Percentiles rank a stretch among this genome's conserved stretches.
These are phyloP conservation scores for Junonia oenone DNA, from an alignment of 2,888 invertebrate genomes.

Conservation along the genomic window DNA sequence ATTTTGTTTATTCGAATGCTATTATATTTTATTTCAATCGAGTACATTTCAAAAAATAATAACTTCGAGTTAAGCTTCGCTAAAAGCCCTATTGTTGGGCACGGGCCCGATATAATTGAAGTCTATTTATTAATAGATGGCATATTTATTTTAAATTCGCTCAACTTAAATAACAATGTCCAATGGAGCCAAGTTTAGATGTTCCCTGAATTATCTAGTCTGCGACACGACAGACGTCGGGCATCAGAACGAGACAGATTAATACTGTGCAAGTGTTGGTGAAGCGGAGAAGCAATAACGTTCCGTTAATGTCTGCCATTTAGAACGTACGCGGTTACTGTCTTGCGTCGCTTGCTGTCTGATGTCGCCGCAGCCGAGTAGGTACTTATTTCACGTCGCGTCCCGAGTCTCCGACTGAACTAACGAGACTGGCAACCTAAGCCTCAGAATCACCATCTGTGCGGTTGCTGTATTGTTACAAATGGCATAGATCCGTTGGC, in stretches of 20 bases:
- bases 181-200: slow-evolving; percentile 42
- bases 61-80: background rate
- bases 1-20: slow-evolving; percentile 30
- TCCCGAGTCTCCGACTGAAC: slow-evolving; percentile 37
- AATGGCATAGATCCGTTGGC: slow-evolving; percentile 66
- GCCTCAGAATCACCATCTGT: slow-evolving; percentile 61
- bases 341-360: slow-evolving; percentile 47
- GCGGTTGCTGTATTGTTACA: slow-evolving; percentile 71
- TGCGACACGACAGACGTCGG: slow-evolving; percentile 45
- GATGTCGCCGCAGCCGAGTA: slow-evolving; percentile 49
- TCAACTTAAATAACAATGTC: slow-evolving; percentile 34
- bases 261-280: slow-evolving; percentile 67
- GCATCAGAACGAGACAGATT: slow-evolving; percentile 61
- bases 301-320: slow-evolving; percentile 72
- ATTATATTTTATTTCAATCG: slow-evolving; percentile 32
- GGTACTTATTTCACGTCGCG: slow-evolving; percentile 51
- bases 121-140: background rate
- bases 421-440: slow-evolving; percentile 61
- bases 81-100: background rate
- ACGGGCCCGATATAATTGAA: background rate
- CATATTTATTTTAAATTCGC: slow-evolving; percentile 23
- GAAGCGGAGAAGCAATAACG: slow-evolving; percentile 70
- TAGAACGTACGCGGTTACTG: slow-evolving; percentile 66
- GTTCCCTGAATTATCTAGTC: slow-evolving; percentile 52
- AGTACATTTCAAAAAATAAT: slow-evolving; percentile 4